Evolutionary conservation across 2,113 vertebrate genomes (phyloP), one percentile per base, ranked within the genome.

Genomic region (Bettongia penicillata): DNA sequence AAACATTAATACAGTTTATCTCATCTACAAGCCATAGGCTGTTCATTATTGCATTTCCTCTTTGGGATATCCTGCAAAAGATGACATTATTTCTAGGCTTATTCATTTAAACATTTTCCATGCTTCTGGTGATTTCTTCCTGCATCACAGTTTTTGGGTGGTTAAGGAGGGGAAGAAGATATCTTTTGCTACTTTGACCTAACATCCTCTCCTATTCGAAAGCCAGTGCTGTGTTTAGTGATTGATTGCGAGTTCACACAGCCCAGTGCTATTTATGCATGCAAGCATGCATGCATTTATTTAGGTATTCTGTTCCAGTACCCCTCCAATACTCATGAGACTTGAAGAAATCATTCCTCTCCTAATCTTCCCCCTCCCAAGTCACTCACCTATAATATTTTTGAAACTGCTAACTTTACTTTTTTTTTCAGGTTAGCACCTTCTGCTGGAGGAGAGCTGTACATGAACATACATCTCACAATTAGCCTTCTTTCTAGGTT

Each of bases 381-480:
- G n/a, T 77, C 31, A 77, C 1, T 37, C 61, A 77, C n/a, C 14
- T 37, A 31, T 37, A 68, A 68, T 68, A 68, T 77, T 77, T 77
- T 77, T 77, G 61, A 77, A 61, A 77, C 26, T 77, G 61, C 37
- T 19, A 77, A n/a, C 61, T 77, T n/a, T n/a, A n/a, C 9, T 61
- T 61, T 68, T 77, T 77, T 19, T n/a, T n/a, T n/a, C n/a, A n/a
- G 93, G 94, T 91, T 95, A 95, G 95, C 97, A 47, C 97, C 94
- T 95, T 89, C 94, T 98, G 91, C 90, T 97, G 93, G 90, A 84
- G 8, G 50, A 84, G 68, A 90, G 57, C 19, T 61, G 51, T 47
- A 49, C n/a, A n/a, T 77, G 68, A 4, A n/a, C 14, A 6, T n/a
- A 9, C 24, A 6, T 91, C 26, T 48, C 49, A 37, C 77, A 91